Evolutionary conservation across 2,797 vertebrate species (phyloP).

Genomic region (Hypotaenidia philippensis): DNA sequence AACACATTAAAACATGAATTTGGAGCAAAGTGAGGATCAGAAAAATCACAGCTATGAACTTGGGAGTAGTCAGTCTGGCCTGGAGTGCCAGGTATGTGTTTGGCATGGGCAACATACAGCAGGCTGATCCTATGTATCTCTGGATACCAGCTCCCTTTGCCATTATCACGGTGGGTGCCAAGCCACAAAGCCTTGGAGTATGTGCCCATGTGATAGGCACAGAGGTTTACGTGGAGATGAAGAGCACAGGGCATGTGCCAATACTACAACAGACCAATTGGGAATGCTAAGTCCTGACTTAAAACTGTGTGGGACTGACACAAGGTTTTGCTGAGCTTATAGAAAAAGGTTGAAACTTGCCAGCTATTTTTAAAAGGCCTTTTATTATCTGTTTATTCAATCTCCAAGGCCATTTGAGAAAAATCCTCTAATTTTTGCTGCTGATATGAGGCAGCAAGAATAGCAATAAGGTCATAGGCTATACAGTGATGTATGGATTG

Average conservation of each 20-base stretch:
- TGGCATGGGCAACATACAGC: not conserved
- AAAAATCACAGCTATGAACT: slow-evolving; percentile 39
- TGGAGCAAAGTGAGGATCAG: slow-evolving; percentile 1
- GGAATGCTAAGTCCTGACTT: not conserved
- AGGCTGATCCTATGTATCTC: not conserved
- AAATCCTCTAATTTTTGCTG: not conserved
- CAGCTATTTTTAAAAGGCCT: slow-evolving; percentile 16
- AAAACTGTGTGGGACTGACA: not conserved
- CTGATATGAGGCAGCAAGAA: not conserved
- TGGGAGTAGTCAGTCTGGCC: not conserved
- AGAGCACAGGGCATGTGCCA: not conserved
- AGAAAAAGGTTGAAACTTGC: not conserved
- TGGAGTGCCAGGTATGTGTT: not conserved
- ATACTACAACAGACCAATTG: not conserved
- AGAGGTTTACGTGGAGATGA: not conserved
- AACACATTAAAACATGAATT: not conserved
- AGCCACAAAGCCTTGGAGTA: not conserved
- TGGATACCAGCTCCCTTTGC: not conserved
- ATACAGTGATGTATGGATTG: not conserved
- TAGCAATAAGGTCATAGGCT: slow-evolving; percentile 9
- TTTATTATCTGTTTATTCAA: slow-evolving; percentile 41
- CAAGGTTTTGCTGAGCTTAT: slow-evolving; percentile 36
- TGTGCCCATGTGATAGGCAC: not conserved
- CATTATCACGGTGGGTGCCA: not conserved
- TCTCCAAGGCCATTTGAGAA: slow-evolving; percentile 14